Base-by-base conservation (phyloP, 2,797 vertebrate genomes). In the Rhabdophis nuchalis region DNA sequence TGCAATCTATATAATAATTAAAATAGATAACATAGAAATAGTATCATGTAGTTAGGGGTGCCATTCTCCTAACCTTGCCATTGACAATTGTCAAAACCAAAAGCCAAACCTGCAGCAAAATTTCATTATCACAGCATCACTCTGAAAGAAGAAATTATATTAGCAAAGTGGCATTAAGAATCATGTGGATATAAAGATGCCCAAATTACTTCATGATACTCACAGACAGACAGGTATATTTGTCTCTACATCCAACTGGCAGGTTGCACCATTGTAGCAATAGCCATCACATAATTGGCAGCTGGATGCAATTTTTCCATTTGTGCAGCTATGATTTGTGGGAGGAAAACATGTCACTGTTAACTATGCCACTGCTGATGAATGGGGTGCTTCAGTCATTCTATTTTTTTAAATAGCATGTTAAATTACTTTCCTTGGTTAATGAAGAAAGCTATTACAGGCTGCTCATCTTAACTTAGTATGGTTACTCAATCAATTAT, bases 231-330 rank as follows among this genome's bases (percentile, higher is more conserved):
- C 98, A 97, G 99, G 99, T 93, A 99, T 96, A 95, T 98, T 99
- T 96, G 98, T 99, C 97, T 99, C 99, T 4, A 98, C 98, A 97
- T 99, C 99, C 97, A 99, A 98, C 94, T 99, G 98, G 97, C 99
- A 99, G 25, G 98, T 99, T 96, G 99, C 99, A 94, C 99, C 99
- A 92, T 99, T 99, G 97, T 99, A 99, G 96, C 99, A 99, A 98
- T 99, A 99, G 93, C 99, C 99, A 93, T 99, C 99, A 98, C 99
- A 99, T 94, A 99, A 97, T 96, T 99, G 99, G 97, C 99, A 99
- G 96, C 99, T 99, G 41, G 99, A 98, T 93, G 99, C 98, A 94
- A 99, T 98, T 97, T 99, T 99, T 95, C 99, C 99, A 96, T 99
- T 99, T 95, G 98, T 99, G 97, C 99, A 99, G 97, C 99, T 99